phyloP scores from a whole-genome alignment of 2,113 vertebrate species.

The Syngnathoides biaculeatus region DNA sequence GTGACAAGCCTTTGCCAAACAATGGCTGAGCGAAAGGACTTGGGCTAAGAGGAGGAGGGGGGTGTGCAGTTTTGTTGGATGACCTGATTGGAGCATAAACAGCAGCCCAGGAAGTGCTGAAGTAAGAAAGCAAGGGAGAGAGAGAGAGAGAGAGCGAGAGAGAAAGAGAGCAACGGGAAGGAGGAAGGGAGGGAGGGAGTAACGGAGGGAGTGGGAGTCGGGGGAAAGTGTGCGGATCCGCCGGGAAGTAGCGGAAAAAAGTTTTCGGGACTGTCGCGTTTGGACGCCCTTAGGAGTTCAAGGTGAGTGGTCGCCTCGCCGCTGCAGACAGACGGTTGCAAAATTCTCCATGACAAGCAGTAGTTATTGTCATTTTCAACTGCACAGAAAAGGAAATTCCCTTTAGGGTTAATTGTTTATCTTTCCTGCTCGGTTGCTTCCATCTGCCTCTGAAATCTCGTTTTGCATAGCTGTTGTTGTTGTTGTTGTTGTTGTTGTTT shows the following conservation, averaged over 20 bases:
- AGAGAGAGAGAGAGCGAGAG: conserved; percentile 18
- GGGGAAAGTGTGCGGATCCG: conserved; percentile 42
- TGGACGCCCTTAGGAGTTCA: conserved; percentile 35
- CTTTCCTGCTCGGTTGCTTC: conserved; percentile 37
- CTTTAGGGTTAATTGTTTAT: conserved; percentile 14
- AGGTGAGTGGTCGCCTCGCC: conserved; percentile 54
- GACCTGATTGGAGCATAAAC: conserved; percentile 72
- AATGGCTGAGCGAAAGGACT: conserved; percentile 47
- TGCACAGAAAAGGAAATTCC: not conserved
- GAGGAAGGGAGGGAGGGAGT: conserved; percentile 17
- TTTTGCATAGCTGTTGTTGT: conserved; percentile 39
- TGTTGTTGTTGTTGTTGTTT: conserved; percentile 7
- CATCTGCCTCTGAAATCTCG: conserved; percentile 34
- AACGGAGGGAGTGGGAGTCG: conserved; percentile 33
- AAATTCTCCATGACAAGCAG: not conserved
- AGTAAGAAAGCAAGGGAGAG: conserved; percentile 37
- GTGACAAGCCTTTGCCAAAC: conserved; percentile 62
- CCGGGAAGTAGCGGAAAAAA: conserved; percentile 59
- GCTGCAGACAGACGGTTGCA: not conserved
- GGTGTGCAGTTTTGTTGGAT: conserved; percentile 46
- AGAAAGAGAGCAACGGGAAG: conserved; percentile 10
- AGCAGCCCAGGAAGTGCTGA: conserved; percentile 70
- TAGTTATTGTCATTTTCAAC: conserved; percentile 2
- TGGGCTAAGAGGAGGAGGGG: conserved; percentile 34
- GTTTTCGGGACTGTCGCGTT: conserved; percentile 49